Conservation (phyloP, 2,113 vertebrate species). For the Cinclus cinclus region DNA sequence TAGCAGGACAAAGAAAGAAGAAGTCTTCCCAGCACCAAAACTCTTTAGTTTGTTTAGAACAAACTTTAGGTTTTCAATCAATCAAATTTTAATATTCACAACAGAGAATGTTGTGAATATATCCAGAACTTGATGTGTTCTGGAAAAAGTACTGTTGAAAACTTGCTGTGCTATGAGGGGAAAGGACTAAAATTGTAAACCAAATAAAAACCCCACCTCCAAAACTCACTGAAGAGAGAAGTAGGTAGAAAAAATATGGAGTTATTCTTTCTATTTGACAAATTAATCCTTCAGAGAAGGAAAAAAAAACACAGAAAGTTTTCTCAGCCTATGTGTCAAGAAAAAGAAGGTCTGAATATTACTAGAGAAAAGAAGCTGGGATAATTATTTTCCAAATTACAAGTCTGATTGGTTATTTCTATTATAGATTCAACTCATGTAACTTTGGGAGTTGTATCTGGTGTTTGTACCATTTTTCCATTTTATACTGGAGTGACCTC, state of each 20-base stretch:
- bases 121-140: background rate
- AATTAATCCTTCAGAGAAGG: background rate
- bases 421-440: background rate
- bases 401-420: background rate
- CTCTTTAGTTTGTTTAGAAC: background rate
- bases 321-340: background rate
- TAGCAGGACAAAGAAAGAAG: background rate
- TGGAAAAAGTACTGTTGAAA: background rate
- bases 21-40: background rate
- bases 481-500: background rate
- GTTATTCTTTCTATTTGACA: background rate
- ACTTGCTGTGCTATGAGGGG: background rate
- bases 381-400: background rate
- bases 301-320: background rate
- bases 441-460: background rate
- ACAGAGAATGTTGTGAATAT: background rate
- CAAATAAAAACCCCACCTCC: fast-evolving
- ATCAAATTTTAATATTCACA: background rate
- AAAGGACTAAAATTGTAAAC: background rate
- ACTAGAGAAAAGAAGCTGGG: background rate
- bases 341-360: background rate
- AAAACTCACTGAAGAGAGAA: background rate
- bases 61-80: background rate
- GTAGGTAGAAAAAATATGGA: background rate
- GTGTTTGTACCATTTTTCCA: background rate